phyloP scores from a whole-genome alignment of 2,888 invertebrate species.

The Achlya flavicornis region DNA sequence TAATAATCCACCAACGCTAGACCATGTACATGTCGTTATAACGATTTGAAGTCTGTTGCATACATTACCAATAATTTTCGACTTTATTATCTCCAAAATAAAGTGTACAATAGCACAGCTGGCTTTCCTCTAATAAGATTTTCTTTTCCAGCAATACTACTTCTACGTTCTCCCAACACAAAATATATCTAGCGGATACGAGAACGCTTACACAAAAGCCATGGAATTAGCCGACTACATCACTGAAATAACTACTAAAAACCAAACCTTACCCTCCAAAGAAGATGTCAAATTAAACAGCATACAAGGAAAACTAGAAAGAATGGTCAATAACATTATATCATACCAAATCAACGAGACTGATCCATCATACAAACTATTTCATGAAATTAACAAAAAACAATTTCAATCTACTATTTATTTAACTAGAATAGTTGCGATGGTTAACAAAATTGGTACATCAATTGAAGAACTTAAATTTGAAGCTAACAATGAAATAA shows the following conservation, averaged over 20 bases:
- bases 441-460: slow-evolving; percentile 58
- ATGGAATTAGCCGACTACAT: slow-evolving; percentile 48
- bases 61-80: too few relatives aligned
- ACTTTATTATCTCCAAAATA: too few relatives aligned
- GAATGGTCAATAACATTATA: slow-evolving; percentile 53
- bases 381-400: slow-evolving; percentile 61
- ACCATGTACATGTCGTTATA: too few relatives aligned
- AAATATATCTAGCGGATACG: slow-evolving; percentile 62
- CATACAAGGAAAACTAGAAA: slow-evolving; percentile 54
- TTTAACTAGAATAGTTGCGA: slow-evolving; percentile 61
- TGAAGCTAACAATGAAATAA: slow-evolving; percentile 30
- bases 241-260: slow-evolving; percentile 49
- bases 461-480: slow-evolving; percentile 47
- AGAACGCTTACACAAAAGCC: slow-evolving; percentile 56
- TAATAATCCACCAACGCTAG: too few relatives aligned
- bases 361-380: slow-evolving; percentile 53
- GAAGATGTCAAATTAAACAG: slow-evolving; percentile 49
- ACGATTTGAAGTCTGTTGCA: too few relatives aligned
- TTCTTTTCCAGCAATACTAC: slow-evolving; percentile 70
- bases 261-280: slow-evolving; percentile 37
- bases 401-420: slow-evolving; percentile 59
- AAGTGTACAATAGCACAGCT: background rate
- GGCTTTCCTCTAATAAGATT: slow-evolving; percentile 8
- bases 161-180: slow-evolving; percentile 59
- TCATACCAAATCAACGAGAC: slow-evolving; percentile 56